Base-by-base conservation (phyloP, 1,140 invertebrate genomes). In the Saccostrea cuccullata region DNA sequence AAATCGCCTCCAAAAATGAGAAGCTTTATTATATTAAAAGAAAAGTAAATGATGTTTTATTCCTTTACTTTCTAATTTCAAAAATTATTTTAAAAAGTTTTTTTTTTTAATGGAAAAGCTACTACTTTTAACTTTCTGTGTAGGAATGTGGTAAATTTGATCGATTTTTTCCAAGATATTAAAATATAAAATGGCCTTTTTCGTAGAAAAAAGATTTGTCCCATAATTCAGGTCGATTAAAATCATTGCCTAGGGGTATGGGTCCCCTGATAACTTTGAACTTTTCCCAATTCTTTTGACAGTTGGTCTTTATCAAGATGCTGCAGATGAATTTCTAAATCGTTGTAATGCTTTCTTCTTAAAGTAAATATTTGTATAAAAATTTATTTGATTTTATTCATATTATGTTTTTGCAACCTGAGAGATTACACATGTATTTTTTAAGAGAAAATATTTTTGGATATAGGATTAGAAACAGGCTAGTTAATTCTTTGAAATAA, bases 181-280 rank as follows among this genome's bases (percentile, higher is more conserved):
- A 36, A 15, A 30, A 77, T 36, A 73, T 73, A 73, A 26, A 13
- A 26, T n/a, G 40, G 30, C 23, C 55, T 55, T 26, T 55, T 84
- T 84, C 47, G 47, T 47, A 55, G 3, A 84, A 17, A 12, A 55
- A 47, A 4, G 23, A 36, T 36, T 20, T n/a, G 40, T 84, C 82
- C 82, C 40, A n/a, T 26, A 84, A 55, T 84, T 84, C 23, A 77
- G 15, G 11, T 40, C 55, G 82, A 84, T 56, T 84, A 55, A 0
- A 15, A 84, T 84, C 82, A 55, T 26, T 84, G 82, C 82, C 15
- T 23, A 20, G 47, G 82, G 82, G 47, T 55, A 55, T 36, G 40
- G n/a, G 20, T 47, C 40, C 20, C 55, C n/a, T 30, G 82, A 84
- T 84, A 55, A 36, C 82, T 84, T 84, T 84, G 82, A 55, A 84